Evolutionary conservation across 2,888 invertebrate species (phyloP), one percentile per base, ranked within the genome.

Genomic region (Lydus trimaculatus): DNA sequence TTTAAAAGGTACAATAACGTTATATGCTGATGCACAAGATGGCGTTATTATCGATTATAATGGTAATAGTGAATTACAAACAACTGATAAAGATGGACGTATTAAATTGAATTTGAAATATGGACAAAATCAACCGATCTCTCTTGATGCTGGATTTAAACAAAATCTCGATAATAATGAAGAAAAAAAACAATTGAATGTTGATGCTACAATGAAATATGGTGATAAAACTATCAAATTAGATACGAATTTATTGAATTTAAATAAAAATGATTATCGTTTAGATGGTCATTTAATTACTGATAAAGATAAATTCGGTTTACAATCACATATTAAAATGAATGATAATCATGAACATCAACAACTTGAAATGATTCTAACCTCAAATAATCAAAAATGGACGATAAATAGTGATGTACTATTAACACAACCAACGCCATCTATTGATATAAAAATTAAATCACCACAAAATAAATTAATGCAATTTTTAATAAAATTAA

Each of bases 31-130:
- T 61, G 77, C 76, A 23, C 74, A 77, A 69, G 61, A 63, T 4
- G 69, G 67, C 20, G 58, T 89, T 7, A 88, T 92, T 63, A 90
- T 92, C 0, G 89, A 90, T 0, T 88, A 90, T 65, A 91, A 90
- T 77, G 87, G 90, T 60, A 89, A 90, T 0, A 89, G 90, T 0
- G 90, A 90, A 72, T 84, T 90, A 0, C 90, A 90, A 75, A 82
- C 90, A 61, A 90, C 91, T 31, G 90, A 90, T 81, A 86, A 90
- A 71, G 90, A 91, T 72, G 89, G 91, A 79, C 90, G 90, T 78
- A 86, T 89, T 58, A 90, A 90, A 8, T 79, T 67, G 20, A 76
- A 82, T 6, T 80, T 84, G 72, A 74, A 85, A 25, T 79, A 84
- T 43, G 85, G 87, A 7, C 84, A 87, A 48, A 80, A 82, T 70